Base-by-base conservation (phyloP, 2,888 invertebrate genomes). In the Parasteatoda lunata region DNA sequence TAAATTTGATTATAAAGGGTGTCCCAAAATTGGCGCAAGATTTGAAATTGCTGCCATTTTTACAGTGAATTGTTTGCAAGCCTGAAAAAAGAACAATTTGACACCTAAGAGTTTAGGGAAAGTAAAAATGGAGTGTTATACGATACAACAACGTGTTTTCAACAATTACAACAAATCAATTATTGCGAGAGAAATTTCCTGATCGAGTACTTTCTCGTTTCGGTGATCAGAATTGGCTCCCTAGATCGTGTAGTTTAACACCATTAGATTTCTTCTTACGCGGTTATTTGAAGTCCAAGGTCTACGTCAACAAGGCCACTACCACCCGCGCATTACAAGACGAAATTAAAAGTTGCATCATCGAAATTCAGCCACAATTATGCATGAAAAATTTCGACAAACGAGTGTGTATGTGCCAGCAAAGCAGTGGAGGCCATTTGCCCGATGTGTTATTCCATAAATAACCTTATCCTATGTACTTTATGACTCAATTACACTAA, bases 331-430 rank as follows among this genome's bases (percentile, higher is more conserved):
- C 3, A 54, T 1, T 54, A 2, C 54, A 54, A 3, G 54, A 54
- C 1, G 54, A 54, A 54, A 54, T 9, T 54, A 54, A 54, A 54
- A 54, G 54, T 3, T 54, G 11, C 3, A 54, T 54, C 54, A 54
- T 9, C 54, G 54, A 54, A 54, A 54, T 54, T 54, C 54, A 54
- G 54, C 54, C 54, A 54, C 54, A 54, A 30, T 54, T 54, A 54
- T 54, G 54, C 54, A 54, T 54, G 54, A 54, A 54, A 54, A 54
- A 54, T 54, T 54, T 54, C 54, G 54, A 54, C 54, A 54, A 54
- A 54, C 7, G 54, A 54, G 11, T 54, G 54, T 11, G 8, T 3
- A 54, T 54, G 54, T 9, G 54, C 54, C 54, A 54, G 54, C 1
- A 54, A 54, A 54, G 54, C 54, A 7, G 54, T 54, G 54, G 54